These are phyloP conservation scores for Drosophila asahinai DNA, from an alignment of 1,140 invertebrate genomes.

Conservation along the genomic window DNA sequence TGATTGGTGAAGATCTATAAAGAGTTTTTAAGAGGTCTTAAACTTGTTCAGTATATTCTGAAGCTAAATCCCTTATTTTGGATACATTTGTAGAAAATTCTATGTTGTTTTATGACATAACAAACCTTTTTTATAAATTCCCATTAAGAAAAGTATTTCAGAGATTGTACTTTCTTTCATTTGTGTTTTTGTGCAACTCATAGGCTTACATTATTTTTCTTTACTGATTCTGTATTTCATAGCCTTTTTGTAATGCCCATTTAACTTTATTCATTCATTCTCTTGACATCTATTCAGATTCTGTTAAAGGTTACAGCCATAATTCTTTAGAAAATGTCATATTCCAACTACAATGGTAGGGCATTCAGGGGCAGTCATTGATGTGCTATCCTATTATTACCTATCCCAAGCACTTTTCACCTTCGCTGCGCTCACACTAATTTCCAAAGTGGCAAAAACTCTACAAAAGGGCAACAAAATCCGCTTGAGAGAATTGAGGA, in stretches of 20 bases:
- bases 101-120: background rate
- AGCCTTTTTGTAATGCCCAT: background rate
- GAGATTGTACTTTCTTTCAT: background rate
- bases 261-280: conserved; percentile 6
- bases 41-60: background rate
- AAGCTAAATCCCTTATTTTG: background rate
- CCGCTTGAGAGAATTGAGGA: conserved; percentile 23
- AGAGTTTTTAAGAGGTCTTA: background rate
- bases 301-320: background rate
- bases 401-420: conserved; percentile 73
- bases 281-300: too few relatives aligned
- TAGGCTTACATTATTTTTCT: background rate
- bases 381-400: conserved; percentile 53
- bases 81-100: background rate
- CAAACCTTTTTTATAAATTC: background rate
- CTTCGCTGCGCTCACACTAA: conserved; percentile 28
- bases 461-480: conserved; percentile 55
- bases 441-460: conserved; percentile 44
- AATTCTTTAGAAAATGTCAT: background rate
- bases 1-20: background rate
- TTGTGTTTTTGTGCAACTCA: background rate
- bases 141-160: too few relatives aligned
- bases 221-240: background rate
- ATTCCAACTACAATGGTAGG: conserved; percentile 2
- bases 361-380: conserved; percentile 25